These are phyloP conservation scores for Chymomyza fuscimana DNA, from an alignment of 2,888 invertebrate species.

Conservation along the genomic window DNA sequence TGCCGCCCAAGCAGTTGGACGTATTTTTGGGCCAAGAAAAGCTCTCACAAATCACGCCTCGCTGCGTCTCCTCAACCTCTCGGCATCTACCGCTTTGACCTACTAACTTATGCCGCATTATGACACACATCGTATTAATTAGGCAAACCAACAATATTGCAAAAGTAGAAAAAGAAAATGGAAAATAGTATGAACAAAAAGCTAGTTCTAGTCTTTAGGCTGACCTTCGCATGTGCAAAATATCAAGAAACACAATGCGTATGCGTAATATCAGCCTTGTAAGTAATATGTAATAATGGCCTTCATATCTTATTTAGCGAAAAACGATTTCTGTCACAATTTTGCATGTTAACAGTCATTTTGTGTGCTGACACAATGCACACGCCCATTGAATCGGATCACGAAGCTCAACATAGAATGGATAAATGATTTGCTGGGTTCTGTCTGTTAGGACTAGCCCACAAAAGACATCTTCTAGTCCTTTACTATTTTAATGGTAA, in stretches of 20 bases:
- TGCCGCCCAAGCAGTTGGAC: not conserved
- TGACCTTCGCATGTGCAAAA: conserved; percentile 21
- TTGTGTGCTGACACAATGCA: conserved; percentile 28
- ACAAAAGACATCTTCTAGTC: not conserved
- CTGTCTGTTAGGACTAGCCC: not conserved
- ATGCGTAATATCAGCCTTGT: conserved; percentile 60
- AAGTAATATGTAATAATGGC: not conserved
- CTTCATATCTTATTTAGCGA: conserved; percentile 5
- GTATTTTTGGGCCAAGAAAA: not conserved
- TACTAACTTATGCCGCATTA: conserved; percentile 72
- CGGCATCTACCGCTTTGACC: conserved; percentile 49
- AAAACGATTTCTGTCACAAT: conserved; percentile 46
- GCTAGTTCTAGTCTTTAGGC: not conserved
- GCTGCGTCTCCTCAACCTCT: not conserved
- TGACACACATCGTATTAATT: conserved; percentile 68
- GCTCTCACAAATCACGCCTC: not conserved
- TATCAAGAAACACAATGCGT: conserved; percentile 27
- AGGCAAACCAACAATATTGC: conserved; percentile 31
- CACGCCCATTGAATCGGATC: conserved; percentile 10
- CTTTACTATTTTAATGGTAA: not conserved
- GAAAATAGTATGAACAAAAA: not conserved
- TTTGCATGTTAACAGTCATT: conserved; percentile 42
- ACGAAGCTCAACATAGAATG: conserved; percentile 32
- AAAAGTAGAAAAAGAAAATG: conserved; percentile 1
- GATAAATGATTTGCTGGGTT: conserved; percentile 5